Evolutionary conservation across 2,797 vertebrate species (phyloP).

Genomic region (Cyprinodon diabolis): DNA sequence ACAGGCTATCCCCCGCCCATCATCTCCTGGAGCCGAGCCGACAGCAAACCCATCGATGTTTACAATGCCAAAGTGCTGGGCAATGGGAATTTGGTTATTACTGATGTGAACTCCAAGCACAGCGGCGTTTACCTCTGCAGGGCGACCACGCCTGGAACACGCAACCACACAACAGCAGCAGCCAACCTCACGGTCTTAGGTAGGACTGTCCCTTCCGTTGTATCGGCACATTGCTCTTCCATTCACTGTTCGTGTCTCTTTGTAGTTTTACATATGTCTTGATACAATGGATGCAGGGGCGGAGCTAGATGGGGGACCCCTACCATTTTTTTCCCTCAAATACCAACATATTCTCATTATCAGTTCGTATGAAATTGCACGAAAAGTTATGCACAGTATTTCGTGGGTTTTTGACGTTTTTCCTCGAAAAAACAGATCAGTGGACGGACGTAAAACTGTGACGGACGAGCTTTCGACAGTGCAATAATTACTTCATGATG

Average conservation of each 20-base stretch:
- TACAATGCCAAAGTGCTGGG: conserved; percentile 94
- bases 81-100: conserved; percentile 93
- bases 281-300: not conserved
- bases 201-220: conserved; percentile 61
- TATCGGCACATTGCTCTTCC: not conserved
- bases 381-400: no score
- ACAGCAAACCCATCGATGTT: conserved; percentile 95
- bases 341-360: no score
- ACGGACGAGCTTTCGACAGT: no score
- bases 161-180: conserved; percentile 91
- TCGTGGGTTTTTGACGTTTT: no score
- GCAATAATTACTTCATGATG: no score
- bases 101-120: conserved; percentile 86
- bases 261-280: not conserved
- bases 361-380: not conserved
- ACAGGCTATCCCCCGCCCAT: conserved; percentile 93
- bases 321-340: no score
- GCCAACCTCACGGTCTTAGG: conserved; percentile 90
- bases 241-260: not conserved
- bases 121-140: conserved; percentile 91
- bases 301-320: no score
- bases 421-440: no score
- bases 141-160: conserved; percentile 93
- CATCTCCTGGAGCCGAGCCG: conserved; percentile 95
- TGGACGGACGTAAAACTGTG: no score